Base-by-base conservation (phyloP, 2,888 invertebrate species). In the Caenorhabditis afra region DNA sequence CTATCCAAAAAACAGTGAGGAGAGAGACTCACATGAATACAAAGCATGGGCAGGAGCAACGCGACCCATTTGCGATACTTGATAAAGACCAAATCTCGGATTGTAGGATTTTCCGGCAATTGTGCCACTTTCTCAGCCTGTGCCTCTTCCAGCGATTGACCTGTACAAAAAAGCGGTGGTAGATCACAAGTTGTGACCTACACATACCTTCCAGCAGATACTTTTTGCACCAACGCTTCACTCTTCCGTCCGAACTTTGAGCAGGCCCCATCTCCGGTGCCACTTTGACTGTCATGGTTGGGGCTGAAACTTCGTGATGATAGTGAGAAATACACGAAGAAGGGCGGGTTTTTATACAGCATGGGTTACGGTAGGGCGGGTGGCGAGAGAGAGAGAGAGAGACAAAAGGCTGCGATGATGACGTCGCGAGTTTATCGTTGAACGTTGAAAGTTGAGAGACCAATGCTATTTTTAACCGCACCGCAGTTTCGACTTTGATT, bases 1-100 rank as follows among this genome's bases (percentile, higher is more conserved):
- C n/a, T n/a, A n/a, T n/a, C n/a, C 29, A 29, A 29, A 29, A 29
- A 29, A 29, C 29, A n/a, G n/a, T n/a, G n/a, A n/a, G n/a, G n/a
- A n/a, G n/a, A 29, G 3, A 7, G 4, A 29, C 29, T 29, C 29
- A 29, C 29, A 7, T 29, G 29, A 5, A 29, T 29, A 29, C 29
- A 29, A 3, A 29, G 7, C 29, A 29, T 29, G 3, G 87, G 87
- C 22, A 87, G 75, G 41, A 81, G 44, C 66, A 87, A 75, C 0
- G 87, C 87, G 3, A 86, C 70, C 39, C 80, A 86, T 39, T 87
- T 87, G 14, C 86, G 64, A 70, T 87, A 82, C 49, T 84, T 85
- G 62, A 82, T 78, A 65, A 87, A 67, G 29, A 87, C 41, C 44
- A 85, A 57, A 22, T 85, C 85, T n/a, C 81, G 76, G 18, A 86